Evolutionary conservation across 2,888 invertebrate genomes (phyloP), one percentile per base, ranked within the genome.

Genomic region (Platerodrilus igneus): DNA sequence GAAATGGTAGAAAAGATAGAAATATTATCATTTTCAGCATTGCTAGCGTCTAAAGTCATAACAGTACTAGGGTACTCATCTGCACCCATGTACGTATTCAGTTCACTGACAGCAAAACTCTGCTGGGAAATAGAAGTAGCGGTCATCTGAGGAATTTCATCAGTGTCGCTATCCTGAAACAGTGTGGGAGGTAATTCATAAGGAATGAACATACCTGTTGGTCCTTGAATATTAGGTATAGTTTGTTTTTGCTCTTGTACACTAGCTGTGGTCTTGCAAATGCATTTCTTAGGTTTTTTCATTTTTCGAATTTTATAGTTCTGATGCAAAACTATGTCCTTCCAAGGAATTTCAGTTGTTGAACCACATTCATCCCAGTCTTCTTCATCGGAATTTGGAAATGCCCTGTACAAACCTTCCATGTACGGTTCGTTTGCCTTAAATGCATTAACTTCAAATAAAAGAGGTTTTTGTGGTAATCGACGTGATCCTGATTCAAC

Each of bases 351-450:
- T 40, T 52, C 50, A 2, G 48, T 52, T 5, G 30, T 11, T 4
- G 46, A 36, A 8, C 34, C 45, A 33, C 51, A 52, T 7, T 22
- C 39, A 26, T 39, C 41, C 5, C 23, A 19, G 15, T 43, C 30
- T 3, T 35, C 40, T 10, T 41, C 42, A 9, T 47, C 46, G n/a
- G n/a, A n/a, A n/a, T n/a, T n/a, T 7, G 49, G 47, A 40, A 46
- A 51, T 13, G 26, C 29, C 6, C 36, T 44, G 11, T 42, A 48
- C 25, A 53, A 35, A 22, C 44, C 14, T 29, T 56, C 54, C 51
- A 56, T 50, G 15, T 56, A 56, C 1, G 53, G 52, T 32, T 56
- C 55, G 25, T 50, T 50, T 18, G 42, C 18, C 6, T 43, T 30
- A 19, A 42, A 42, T 17, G 35, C 39, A n/a, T 32, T 28, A 10